phyloP scores from a whole-genome alignment of 2,113 vertebrate species.

The Hippocampus barbouri region DNA sequence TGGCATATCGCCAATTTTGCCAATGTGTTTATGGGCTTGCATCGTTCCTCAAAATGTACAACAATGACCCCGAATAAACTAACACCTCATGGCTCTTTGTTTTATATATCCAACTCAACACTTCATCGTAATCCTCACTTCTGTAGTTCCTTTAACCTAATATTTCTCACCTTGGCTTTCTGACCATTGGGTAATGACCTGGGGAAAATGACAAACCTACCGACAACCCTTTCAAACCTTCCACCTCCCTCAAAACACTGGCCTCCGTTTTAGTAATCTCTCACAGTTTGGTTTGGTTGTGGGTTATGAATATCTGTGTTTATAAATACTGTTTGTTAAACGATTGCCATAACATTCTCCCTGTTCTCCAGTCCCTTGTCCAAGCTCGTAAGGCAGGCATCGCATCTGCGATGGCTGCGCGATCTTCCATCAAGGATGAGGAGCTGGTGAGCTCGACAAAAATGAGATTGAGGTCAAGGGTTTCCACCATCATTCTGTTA shows the following conservation, averaged over 20 bases:
- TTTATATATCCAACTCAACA: constrained; percentile 6
- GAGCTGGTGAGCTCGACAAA: constrained; percentile 84
- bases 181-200: constrained; percentile 19
- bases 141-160: constrained; percentile 24
- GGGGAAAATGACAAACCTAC: constrained; percentile 18
- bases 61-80: constrained; percentile 9
- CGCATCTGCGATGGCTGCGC: constrained; percentile 91
- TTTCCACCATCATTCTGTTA: neutral
- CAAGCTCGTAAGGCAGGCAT: constrained; percentile 97
- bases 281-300: constrained; percentile 24
- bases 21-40: constrained; percentile 10
- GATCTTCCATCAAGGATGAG: constrained; percentile 95
- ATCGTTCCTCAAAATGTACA: constrained; percentile 13
- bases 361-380: constrained; percentile 82
- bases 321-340: constrained; percentile 1
- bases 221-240: constrained; percentile 22
- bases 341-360: neutral
- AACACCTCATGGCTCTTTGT: constrained; percentile 22
- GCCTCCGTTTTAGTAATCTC: constrained; percentile 13
- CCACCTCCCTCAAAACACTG: constrained; percentile 11
- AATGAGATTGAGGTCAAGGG: neutral
- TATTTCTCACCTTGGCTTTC: constrained; percentile 35
- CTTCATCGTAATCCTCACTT: constrained; percentile 4
- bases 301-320: constrained; percentile 21
- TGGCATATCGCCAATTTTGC: neutral